Conservation (phyloP, 1,140 invertebrate species). For the Mya arenaria region DNA sequence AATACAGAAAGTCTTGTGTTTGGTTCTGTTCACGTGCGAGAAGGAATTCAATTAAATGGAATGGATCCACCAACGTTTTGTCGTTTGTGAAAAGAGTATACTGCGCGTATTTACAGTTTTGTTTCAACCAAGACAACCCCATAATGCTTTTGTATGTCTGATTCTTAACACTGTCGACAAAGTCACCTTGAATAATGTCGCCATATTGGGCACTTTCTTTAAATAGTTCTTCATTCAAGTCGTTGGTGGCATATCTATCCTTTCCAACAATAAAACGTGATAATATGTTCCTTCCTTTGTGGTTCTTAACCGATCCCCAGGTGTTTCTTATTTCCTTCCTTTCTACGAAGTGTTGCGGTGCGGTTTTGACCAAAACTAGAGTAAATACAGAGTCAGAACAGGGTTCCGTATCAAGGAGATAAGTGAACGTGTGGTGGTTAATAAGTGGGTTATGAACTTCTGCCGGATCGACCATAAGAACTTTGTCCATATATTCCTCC, state of each 20-base stretch:
- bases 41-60: conserved; percentile 15
- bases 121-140: conserved; percentile 89
- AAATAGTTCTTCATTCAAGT: not conserved
- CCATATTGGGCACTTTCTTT: conserved; percentile 75
- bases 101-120: conserved; percentile 84
- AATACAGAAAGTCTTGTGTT: not conserved
- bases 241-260: not conserved
- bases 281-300: conserved; percentile 2
- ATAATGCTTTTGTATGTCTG: conserved; percentile 93
- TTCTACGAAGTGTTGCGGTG: not conserved
- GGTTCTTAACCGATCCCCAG: conserved; percentile 13
- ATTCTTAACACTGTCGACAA: conserved; percentile 89
- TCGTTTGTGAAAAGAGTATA: conserved; percentile 82
- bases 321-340: conserved; percentile 6
- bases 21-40: not conserved
- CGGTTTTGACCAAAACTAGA: not conserved
- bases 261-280: conserved; percentile 5
- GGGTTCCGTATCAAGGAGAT: not conserved
- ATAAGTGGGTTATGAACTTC: not conserved
- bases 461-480: too few species aligned
- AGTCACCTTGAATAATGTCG: conserved; percentile 91
- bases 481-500: not conserved
- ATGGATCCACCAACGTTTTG: conserved; percentile 81
- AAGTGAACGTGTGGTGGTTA: conserved; percentile 3
- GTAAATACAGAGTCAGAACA: not conserved